A percentile compares a stretch with the other conserved stretches of the same genome.
These are phyloP conservation scores for Lampris incognitus DNA, from an alignment of 2,113 vertebrate species.

Conservation along the genomic window DNA sequence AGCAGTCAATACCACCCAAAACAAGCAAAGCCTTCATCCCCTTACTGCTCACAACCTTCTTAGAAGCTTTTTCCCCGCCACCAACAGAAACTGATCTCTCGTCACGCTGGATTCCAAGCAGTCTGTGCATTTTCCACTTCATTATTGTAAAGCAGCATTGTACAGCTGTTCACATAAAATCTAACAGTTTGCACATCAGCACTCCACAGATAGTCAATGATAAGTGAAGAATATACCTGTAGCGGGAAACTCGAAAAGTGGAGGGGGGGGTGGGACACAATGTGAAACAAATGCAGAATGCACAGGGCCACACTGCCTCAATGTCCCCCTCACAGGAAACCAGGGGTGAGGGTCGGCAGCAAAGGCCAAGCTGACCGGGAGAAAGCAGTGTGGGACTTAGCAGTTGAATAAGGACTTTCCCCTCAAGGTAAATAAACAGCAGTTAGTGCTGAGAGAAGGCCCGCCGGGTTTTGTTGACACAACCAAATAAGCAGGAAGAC, in stretches of 20 bases:
- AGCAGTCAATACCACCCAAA: slow-evolving; percentile 63
- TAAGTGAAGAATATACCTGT: too few relatives aligned
- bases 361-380: slow-evolving; percentile 43
- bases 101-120: slow-evolving; percentile 48
- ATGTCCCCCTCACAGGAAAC: slow-evolving; percentile 53
- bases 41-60: slow-evolving; percentile 40
- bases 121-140: slow-evolving; percentile 42
- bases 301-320: background rate
- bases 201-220: background rate
- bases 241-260: background rate
- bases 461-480: slow-evolving; percentile 68
- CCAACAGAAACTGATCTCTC: slow-evolving; percentile 43
- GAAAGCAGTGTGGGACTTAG: slow-evolving; percentile 39
- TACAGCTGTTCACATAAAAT: slow-evolving; percentile 10
- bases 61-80: slow-evolving; percentile 44
- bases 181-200: background rate
- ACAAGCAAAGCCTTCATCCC: slow-evolving; percentile 57
- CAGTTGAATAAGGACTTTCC: slow-evolving; percentile 59
- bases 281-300: slow-evolving; percentile 8
- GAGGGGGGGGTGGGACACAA: slow-evolving; percentile 1
- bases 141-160: slow-evolving; percentile 32
- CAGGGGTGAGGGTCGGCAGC: slow-evolving; percentile 41
- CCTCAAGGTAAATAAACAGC: slow-evolving; percentile 69
- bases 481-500: slow-evolving; percentile 66
- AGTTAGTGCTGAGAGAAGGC: slow-evolving; percentile 50